These are phyloP conservation scores for Chondrosia reniformis DNA, from an alignment of 37 sponge, comb jelly and placozoan species.

Conservation along the genomic window DNA sequence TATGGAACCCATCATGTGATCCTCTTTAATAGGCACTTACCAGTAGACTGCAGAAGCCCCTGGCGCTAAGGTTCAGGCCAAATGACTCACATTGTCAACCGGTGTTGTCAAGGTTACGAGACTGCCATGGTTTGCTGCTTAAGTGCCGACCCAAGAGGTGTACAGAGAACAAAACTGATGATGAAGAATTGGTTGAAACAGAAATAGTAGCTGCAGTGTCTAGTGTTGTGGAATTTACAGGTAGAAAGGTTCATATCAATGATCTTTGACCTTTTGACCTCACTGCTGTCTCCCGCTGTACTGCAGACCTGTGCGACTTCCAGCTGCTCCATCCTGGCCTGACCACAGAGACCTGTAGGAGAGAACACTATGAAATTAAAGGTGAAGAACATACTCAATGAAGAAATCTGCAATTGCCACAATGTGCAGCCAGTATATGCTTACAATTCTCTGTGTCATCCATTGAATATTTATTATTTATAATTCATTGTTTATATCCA, in stretches of 20 bases:
- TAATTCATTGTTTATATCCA: not conserved
- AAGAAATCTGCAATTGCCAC: too few relatives aligned
- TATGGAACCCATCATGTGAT: too few relatives aligned
- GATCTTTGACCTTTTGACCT: not conserved
- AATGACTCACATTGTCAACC: slow-evolving; percentile 60
- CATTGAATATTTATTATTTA: too few relatives aligned
- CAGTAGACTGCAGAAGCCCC: not conserved
- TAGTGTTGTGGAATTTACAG: slow-evolving; percentile 48
- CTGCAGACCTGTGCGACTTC: slow-evolving; percentile 58
- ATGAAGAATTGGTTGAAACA: not conserved
- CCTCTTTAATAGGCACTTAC: too few relatives aligned
- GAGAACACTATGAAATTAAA: slow-evolving; percentile 37
- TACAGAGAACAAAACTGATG: not conserved
- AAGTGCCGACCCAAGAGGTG: slow-evolving; percentile 12
- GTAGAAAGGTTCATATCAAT: slow-evolving; percentile 12
- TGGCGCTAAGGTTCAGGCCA: slow-evolving; percentile 59
- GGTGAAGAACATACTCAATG: too few relatives aligned
- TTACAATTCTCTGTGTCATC: too few relatives aligned
- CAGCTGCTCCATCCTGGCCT: slow-evolving; percentile 69
- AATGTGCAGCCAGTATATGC: too few relatives aligned
- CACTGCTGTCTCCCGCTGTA: not conserved
- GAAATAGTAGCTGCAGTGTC: slow-evolving; percentile 51
- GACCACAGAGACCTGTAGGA: not conserved
- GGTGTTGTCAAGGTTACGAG: slow-evolving; percentile 10
- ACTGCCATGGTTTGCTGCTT: slow-evolving; percentile 29